These are phyloP conservation scores for Hemaris fuciformis DNA, from an alignment of 2,888 invertebrate species.

Conservation along the genomic window DNA sequence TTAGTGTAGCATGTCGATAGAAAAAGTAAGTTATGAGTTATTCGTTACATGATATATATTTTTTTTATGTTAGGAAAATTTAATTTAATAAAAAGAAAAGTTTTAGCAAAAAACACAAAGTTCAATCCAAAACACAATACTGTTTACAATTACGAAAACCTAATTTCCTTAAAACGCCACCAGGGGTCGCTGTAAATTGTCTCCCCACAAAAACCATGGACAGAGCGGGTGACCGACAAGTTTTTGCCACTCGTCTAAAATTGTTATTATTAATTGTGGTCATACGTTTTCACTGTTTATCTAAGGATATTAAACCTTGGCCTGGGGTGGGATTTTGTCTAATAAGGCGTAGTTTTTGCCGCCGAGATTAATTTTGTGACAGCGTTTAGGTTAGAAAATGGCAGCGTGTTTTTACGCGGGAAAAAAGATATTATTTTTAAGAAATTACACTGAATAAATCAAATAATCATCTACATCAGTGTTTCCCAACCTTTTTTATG, in stretches of 20 bases:
- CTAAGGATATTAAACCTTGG: constrained; percentile 57
- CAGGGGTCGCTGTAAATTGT: constrained; percentile 16
- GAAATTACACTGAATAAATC: no score
- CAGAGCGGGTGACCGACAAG: constrained; percentile 29
- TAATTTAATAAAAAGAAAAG: neutral
- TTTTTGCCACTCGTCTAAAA: constrained; percentile 65
- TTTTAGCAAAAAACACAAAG: no score
- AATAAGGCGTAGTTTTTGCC: constrained; percentile 74
- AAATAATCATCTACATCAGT: no score
- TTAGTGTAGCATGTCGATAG: no score
- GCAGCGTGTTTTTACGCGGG: constrained; percentile 31
- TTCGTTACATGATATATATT: constrained; percentile 17
- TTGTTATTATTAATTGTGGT: constrained; percentile 71
- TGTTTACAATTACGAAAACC: constrained; percentile 22
- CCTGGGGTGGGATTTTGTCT: constrained; percentile 55
- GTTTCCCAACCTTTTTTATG: no score
- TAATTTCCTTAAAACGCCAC: constrained; percentile 61
- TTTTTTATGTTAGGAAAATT: no score
- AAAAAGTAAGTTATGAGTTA: no score
- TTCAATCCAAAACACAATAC: neutral
- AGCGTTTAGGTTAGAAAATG: constrained; percentile 41
- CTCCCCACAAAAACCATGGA: constrained; percentile 33
- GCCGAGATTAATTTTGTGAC: constrained; percentile 54
- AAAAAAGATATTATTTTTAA: constrained; percentile 20
- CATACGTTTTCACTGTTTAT: constrained; percentile 74